Percentiles rank a stretch among this genome's conserved stretches.
These are phyloP conservation scores for Paracyclopina nana DNA, from an alignment of 1,140 invertebrate species.

Conservation along the genomic window DNA sequence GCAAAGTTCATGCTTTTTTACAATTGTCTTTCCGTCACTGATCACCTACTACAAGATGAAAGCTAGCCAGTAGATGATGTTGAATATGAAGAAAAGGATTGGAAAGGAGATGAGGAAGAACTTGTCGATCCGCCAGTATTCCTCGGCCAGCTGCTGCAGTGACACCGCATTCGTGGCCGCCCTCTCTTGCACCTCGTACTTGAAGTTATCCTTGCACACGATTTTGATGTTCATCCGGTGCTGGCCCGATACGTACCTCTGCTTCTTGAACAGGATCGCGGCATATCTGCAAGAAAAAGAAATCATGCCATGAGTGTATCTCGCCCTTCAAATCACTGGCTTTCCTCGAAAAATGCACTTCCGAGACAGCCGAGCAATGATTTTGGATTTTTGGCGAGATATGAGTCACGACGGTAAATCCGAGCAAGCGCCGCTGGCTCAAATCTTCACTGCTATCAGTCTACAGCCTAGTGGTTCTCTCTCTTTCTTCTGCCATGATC, in stretches of 20 bases:
- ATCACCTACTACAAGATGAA: constrained; percentile 17
- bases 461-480: too few relatives aligned
- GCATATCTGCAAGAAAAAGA: constrained; percentile 14
- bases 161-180: constrained; percentile 4
- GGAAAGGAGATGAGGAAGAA: constrained; percentile 17
- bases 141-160: constrained; percentile 14
- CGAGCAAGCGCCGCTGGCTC: too few relatives aligned
- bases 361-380: too few relatives aligned
- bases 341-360: too few relatives aligned
- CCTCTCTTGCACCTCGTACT: constrained; percentile 16
- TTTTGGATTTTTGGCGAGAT: too few relatives aligned
- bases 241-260: constrained; percentile 15
- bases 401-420: too few relatives aligned
- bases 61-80: constrained; percentile 17
- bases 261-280: constrained; percentile 16
- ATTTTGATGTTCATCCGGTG: constrained; percentile 12
- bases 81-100: constrained; percentile 17
- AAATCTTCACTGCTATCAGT: too few relatives aligned
- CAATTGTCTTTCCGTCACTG: too few relatives aligned
- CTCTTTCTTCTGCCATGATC: too few relatives aligned
- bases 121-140: constrained; percentile 17
- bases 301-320: not conserved
- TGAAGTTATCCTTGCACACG: constrained; percentile 16
- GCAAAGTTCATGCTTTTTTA: too few relatives aligned
- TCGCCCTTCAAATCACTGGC: too few relatives aligned